These are phyloP conservation scores for Corvus cornix DNA, from an alignment of 2,113 vertebrate genomes.

Conservation along the genomic window DNA sequence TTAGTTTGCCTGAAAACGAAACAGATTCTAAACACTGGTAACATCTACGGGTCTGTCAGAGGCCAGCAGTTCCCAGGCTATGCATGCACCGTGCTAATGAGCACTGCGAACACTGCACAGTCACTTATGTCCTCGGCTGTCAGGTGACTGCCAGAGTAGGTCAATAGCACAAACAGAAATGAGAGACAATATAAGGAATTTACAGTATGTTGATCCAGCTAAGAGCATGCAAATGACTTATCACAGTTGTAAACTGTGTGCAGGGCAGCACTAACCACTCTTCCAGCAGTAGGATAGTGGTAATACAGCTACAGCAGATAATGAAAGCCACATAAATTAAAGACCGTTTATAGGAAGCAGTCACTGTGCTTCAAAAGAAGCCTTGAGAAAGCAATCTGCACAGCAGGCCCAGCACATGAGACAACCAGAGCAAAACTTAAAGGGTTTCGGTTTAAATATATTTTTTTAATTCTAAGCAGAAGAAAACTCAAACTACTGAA, in stretches of 20 bases:
- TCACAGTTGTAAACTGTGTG: not conserved
- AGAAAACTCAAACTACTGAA: not conserved
- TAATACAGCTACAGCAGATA: not conserved
- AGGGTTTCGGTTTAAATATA: rapidly evolving
- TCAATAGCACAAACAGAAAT: constrained; percentile 17
- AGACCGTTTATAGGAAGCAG: not conserved
- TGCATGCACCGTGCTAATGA: not conserved
- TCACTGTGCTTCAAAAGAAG: not conserved
- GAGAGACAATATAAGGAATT: not conserved
- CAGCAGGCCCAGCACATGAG: not conserved
- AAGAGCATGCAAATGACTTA: not conserved
- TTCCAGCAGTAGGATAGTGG: not conserved
- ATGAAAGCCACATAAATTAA: not conserved
- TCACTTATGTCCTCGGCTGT: not conserved
- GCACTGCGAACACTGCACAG: not conserved
- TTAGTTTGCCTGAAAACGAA: not conserved
- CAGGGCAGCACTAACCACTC: not conserved
- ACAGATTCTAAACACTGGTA: not conserved
- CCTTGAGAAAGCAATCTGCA: not conserved
- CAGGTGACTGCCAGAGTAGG: constrained; percentile 5
- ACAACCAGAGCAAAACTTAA: not conserved
- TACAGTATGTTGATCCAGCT: not conserved
- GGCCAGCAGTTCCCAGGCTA: not conserved
- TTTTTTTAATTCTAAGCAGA: not conserved
- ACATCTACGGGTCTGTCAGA: not conserved